phyloP scores from a whole-genome alignment of 2,113 vertebrate species.

The Paratilapia polleni region DNA sequence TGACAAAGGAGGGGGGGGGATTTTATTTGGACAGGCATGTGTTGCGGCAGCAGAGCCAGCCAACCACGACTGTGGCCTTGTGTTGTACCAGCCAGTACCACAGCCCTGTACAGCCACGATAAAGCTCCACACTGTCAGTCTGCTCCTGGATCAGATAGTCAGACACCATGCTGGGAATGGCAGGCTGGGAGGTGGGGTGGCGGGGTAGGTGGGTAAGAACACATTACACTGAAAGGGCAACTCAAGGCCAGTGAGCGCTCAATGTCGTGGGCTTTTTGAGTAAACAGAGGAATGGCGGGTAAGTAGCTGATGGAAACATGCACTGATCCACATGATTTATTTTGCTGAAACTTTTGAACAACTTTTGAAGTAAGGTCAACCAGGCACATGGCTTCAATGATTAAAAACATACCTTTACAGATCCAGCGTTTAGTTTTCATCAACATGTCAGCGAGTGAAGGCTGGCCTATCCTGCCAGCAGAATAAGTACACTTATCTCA shows the following conservation, averaged over 20 bases:
- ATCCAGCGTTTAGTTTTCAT: conserved; percentile 7
- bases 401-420: not conserved
- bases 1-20: not conserved
- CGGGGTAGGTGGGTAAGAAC: not conserved
- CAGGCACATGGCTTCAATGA: not conserved
- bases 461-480: conserved; percentile 2
- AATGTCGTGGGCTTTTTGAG: not conserved
- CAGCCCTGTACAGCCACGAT: conserved; percentile 32
- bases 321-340: not conserved
- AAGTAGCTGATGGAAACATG: not conserved
- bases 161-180: not conserved
- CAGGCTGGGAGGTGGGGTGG: not conserved
- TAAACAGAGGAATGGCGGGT: not conserved
- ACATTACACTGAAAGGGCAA: not conserved
- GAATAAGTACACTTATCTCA: conserved; percentile 43
- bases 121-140: conserved; percentile 21
- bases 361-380: not conserved
- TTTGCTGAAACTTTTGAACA: not conserved
- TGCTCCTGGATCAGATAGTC: conserved; percentile 28
- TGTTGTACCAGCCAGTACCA: conserved; percentile 37
- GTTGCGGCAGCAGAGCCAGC: conserved; percentile 39
- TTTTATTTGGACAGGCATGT: conserved; percentile 21
- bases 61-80: conserved; percentile 19
- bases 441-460: conserved; percentile 17
- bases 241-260: not conserved